Evolutionary conservation across 1,140 invertebrate species (phyloP).

Genomic region (Periplaneta americana): DNA sequence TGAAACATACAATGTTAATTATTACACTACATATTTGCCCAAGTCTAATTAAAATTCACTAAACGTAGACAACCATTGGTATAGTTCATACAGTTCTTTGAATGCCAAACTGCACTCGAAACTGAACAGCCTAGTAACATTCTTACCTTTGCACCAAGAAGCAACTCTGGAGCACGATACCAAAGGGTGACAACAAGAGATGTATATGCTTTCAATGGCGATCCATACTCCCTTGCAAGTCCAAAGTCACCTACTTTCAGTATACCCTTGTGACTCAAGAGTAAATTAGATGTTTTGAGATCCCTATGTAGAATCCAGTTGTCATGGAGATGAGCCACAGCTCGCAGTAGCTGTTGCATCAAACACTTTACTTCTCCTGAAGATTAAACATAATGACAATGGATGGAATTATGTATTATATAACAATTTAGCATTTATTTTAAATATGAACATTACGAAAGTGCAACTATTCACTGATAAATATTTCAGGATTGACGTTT

Average conservation of each 20-base stretch:
- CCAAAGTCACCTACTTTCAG: constrained; percentile 94
- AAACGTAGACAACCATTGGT: no score
- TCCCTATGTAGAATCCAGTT: constrained; percentile 99
- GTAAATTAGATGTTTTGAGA: constrained; percentile 97
- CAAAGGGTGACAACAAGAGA: constrained; percentile 96
- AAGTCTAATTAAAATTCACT: no score
- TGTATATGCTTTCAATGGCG: constrained; percentile 93
- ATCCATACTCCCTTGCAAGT: constrained; percentile 94
- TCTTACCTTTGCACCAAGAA: constrained; percentile 68
- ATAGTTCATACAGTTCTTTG: no score
- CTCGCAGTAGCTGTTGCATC: constrained; percentile 86
- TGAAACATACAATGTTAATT: no score
- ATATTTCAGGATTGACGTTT: no score
- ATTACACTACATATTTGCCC: no score
- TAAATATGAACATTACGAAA: no score
- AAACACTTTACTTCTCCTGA: constrained; percentile 93
- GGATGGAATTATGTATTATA: no score
- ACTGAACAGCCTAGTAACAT: no score
- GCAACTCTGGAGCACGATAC: constrained; percentile 92
- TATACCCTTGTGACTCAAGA: constrained; percentile 81
- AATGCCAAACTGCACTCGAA: no score
- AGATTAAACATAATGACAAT: constrained; percentile 25
- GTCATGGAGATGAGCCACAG: constrained; percentile 92
- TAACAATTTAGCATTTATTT: no score
- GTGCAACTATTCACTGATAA: no score